Base-by-base conservation (phyloP, 2,888 invertebrate species). In the Metellina segmentata region DNA sequence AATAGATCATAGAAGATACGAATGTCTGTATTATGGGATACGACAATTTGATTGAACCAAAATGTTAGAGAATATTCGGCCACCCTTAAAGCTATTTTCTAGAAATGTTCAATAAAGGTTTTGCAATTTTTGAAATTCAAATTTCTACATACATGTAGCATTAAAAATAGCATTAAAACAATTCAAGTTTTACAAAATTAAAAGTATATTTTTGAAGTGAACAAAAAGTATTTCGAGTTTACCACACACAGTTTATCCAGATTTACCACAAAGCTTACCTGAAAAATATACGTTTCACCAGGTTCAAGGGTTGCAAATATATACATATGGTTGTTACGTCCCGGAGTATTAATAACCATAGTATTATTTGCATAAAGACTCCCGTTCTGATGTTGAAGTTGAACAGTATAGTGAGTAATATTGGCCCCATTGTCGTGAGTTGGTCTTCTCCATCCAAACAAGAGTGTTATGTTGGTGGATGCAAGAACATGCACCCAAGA, bases 301-400 rank as follows among this genome's bases (percentile, higher is more conserved):
- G 98, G 97, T 93, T 97, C 96, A 83, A 98, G 95, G 94, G 97
- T 96, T 71, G 96, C 96, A 94, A 98, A 98, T 96, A 98, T 97
- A 94, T 97, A 97, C 0, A 97, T 94, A 77, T 93, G 93, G 69
- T 94, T 94, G 85, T 91, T 94, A 19, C 93, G 83, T 52, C 92
- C 85, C 34, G 91, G 90, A 61, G 85, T 77, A 70, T 92, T 92
- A 69, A 93, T 89, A 16, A 90, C 88, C 75, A 93, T 89, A 11
- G 94, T 93, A 61, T 93, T 92, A 81, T 93, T 93, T 16, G 81
- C 89, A 11, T 92, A 51, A 72, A 92, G 82, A 20, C 86, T 90
- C 34, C 91, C 91, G 81, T 90, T 88, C 19, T 88, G 85, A 69
- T 87, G 85, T 48, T 91, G 88, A 6, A 94, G 90, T 88, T 93